Evolutionary conservation across 2,888 invertebrate genomes (phyloP), one percentile per base, ranked within the genome.

Genomic region (Acanthosepion esculentum): DNA sequence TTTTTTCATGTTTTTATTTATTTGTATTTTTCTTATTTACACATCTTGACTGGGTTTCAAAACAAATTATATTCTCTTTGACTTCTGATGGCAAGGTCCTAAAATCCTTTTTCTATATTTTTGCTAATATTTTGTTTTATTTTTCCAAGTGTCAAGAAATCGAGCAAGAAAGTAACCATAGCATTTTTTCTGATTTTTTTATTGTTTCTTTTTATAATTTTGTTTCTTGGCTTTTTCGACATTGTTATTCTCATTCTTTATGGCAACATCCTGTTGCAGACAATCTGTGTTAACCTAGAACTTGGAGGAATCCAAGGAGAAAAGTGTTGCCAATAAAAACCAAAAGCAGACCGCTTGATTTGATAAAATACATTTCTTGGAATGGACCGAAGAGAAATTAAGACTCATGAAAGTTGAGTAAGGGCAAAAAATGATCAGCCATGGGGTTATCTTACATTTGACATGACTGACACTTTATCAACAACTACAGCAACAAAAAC

Each of bases 61-160:
- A 78, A 78, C 78, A 78, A 78, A 78, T 78, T 78, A 78, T 78
- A 78, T 78, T 78, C 33, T 78, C 78, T 78, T 78, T 78, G 78
- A 78, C 78, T 78, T 33, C 33, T 78, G n/a, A 78, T 78, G 78
- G 64, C 64, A 64, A 64, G 29, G 78, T 78, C 78, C 78, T 78
- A 78, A 78, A 78, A 78, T 33, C n/a, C 33, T 78, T 78, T 78
- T n/a, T 5, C 12, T n/a, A 78, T 78, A 33, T 78, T 78, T 78
- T 78, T 78, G 78, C 10, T 8, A n/a, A n/a, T n/a, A 33, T 78
- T 78, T 78, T 78, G n/a, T 78, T 33, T 78, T 78, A n/a, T 78
- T 78, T 33, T 33, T 78, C 78, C 78, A 78, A 78, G 78, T 78
- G 78, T 78, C 78, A 78, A 78, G n/a, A 33, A 78, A 78, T n/a